Evolutionary conservation across 2,113 vertebrate species (phyloP), one percentile per base, ranked within the genome.

Genomic region (Sturnira hondurensis): DNA sequence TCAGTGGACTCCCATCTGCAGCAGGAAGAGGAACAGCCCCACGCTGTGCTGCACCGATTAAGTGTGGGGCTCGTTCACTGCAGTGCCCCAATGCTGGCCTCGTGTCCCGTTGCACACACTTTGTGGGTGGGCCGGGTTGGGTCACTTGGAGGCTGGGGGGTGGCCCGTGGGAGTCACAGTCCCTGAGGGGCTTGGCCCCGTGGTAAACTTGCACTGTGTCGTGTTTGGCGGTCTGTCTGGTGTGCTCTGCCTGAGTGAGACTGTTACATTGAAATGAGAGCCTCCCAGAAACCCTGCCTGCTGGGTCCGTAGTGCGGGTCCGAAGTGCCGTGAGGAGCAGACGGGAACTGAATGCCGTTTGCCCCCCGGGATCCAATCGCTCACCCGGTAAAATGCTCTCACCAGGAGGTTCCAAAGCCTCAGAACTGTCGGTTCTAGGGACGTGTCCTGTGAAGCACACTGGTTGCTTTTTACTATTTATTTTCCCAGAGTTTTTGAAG

Each of bases 1-100:
- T 98, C 98, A 99, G 76, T 98, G 98, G 97, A 98, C 98, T 97
- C 97, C 99, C 98, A 99, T 98, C 98, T 99, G 98, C 97, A 98
- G 98, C 98, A 98, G 96, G 95, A 98, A 95, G 90, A 96, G 98
- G 95, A 98, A 96, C 94, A 97, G 97, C 98, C 97, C 97, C 98
- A 98, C 97, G 97, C 86, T 96, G 73, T 96, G 98, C 97, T 98
- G 98, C 97, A 97, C 97, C 97, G 96, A 97, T 98, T 97, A 97
- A 98, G 93, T 96, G 95, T 89, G 94, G 77, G 63, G 93, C 47
- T 73, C 97, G 56, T 91, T 90, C 80, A 91, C 97, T 88, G 54
- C 93, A 95, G 95, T 82, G 92, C 96, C 97, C 96, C 86, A 94
- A 97, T 96, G 36, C 96, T 91, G 94, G 61, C 91, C 82, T 52